phyloP scores from a whole-genome alignment of 2,888 invertebrate species.

The Rosalia funebris region DNA sequence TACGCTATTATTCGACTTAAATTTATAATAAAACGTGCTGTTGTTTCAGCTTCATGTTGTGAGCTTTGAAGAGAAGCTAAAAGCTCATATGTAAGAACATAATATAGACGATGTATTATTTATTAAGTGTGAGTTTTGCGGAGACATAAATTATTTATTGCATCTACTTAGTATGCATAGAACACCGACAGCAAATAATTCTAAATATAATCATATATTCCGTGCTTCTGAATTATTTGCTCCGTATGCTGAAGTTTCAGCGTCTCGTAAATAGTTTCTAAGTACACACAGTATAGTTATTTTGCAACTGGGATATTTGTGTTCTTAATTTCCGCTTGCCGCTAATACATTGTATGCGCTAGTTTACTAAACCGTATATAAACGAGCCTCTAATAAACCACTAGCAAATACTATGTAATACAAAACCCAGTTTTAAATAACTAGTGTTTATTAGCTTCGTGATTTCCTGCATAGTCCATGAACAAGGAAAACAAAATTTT shows the following conservation, averaged over 20 bases:
- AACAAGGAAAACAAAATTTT: too few relatives aligned
- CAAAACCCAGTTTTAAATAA: constrained; percentile 11
- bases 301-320: constrained; percentile 51
- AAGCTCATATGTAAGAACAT: constrained; percentile 8
- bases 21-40: constrained; percentile 5
- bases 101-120: constrained; percentile 35
- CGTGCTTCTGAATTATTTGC: constrained; percentile 51
- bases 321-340: constrained; percentile 54
- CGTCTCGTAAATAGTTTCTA: constrained; percentile 50
- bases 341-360: constrained; percentile 50
- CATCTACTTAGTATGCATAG: constrained; percentile 47
- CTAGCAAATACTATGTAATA: constrained; percentile 23
- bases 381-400: constrained; percentile 50
- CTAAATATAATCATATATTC: constrained; percentile 47
- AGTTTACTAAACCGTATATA: constrained; percentile 53
- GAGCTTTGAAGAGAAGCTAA: constrained; percentile 15
- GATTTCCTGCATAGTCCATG: too few relatives aligned
- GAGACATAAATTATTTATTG: constrained; percentile 43
- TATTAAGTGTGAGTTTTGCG: constrained; percentile 35
- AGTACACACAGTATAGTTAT: constrained; percentile 50
- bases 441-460: constrained; percentile 8
- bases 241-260: constrained; percentile 49
- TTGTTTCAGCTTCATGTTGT: not conserved
- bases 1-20: not conserved
- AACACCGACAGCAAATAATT: constrained; percentile 46